Conservation (phyloP, 2,797 vertebrate genomes). For the Chloroceryle inda region DNA sequence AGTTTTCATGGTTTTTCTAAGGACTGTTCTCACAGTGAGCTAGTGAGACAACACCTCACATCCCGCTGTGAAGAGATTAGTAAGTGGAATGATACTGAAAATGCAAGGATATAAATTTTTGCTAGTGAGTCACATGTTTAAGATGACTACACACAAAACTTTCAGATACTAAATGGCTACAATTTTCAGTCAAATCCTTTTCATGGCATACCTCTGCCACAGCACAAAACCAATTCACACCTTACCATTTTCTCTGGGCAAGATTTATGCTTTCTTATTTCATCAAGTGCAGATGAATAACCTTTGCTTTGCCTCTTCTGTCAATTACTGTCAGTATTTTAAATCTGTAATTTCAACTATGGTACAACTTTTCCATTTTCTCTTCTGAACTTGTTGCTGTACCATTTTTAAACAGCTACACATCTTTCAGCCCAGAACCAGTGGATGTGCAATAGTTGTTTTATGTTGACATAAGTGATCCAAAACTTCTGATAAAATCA, state of each 20-base stretch:
- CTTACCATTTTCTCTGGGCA: neutral
- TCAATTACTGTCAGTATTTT: neutral
- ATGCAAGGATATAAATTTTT: neutral
- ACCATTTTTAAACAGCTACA: neutral
- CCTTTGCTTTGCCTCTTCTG: neutral
- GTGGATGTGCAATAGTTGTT: neutral
- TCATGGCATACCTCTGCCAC: neutral
- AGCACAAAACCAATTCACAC: neutral
- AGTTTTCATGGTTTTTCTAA: neutral
- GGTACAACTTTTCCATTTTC: neutral
- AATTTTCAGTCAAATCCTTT: neutral
- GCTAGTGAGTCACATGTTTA: neutral
- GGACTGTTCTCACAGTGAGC: neutral
- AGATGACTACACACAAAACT: neutral
- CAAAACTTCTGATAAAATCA: neutral
- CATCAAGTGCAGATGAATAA: neutral
- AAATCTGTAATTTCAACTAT: neutral
- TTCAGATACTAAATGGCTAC: neutral
- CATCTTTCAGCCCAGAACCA: neutral
- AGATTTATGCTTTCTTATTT: neutral
- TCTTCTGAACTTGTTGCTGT: neutral
- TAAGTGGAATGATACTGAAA: neutral
- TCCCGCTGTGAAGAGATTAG: neutral
- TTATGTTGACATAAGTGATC: neutral
- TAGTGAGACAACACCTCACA: neutral